Evolutionary conservation across 2,888 invertebrate species (phyloP), one percentile per base, ranked within the genome.

Genomic region (Chrysolina americana): DNA sequence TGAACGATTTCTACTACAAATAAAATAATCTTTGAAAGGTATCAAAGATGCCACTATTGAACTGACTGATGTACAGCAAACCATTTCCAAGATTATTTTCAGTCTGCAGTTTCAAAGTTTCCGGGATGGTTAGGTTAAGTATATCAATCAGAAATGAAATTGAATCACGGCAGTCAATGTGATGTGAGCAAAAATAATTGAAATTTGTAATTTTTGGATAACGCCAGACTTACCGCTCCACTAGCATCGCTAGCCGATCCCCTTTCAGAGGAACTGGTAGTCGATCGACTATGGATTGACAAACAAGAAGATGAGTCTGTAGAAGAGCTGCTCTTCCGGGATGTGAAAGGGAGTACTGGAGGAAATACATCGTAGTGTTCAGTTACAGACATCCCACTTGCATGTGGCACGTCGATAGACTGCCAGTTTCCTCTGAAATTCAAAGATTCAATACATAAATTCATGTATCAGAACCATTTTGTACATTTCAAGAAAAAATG

Each of bases 241-340:
- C 89, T 88, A 69, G 89, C 89, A 53, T 89, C 83, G 76, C 85
- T 85, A 44, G 86, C 86, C 0, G 87, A 90, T 21, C 90, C 90
- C 19, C 87, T 79, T 78, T 89, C 89, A 2, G 89, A 89, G 17
- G 89, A 89, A 75, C 89, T 88, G 3, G 89, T 88, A 8, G 89
- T 89, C 2, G 91, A 91, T 74, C 91, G 87, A 79, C 91, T 91
- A 79, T 91, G 91, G 47, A 90, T 90, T 5, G 91, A 91, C 47
- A 91, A 85, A 82, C 91, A 89, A 8, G 89, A 89, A 10, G 89
- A 91, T 3, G 89, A 91, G 47, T 91, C 91, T 76, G 91, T 91
- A 6, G 91, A 91, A 0, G 92, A 91, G 56, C 91, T 91, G 79
- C 91, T 91, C 83, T 90, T 91, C 85, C 91, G 91, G 28, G 91